These are phyloP conservation scores for Anabacerthia variegaticeps DNA, from an alignment of 2,797 vertebrate species.

Conservation along the genomic window DNA sequence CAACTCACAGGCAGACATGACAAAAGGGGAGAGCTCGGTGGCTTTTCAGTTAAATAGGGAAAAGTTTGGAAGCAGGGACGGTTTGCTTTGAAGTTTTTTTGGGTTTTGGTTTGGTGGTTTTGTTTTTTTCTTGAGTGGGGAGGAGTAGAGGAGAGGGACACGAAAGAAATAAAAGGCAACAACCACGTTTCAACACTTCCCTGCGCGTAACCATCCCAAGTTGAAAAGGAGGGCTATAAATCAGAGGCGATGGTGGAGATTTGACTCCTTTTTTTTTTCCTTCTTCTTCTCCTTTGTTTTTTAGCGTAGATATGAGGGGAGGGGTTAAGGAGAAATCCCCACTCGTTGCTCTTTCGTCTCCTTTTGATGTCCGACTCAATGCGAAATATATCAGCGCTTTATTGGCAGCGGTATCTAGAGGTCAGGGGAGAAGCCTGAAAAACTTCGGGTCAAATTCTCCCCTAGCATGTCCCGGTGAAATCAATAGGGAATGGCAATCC, in stretches of 20 bases:
- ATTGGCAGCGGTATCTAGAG: conserved; percentile 1
- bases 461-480: not conserved
- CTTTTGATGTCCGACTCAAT: not conserved
- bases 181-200: conserved; percentile 16
- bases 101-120: too few species aligned
- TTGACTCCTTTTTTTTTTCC: not conserved
- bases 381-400: not conserved
- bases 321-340: not conserved
- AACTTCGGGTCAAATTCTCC: not conserved
- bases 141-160: not conserved
- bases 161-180: conserved; percentile 21
- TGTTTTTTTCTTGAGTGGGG: not conserved
- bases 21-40: not conserved
- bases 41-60: not conserved
- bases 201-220: not conserved
- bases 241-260: not conserved
- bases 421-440: not conserved
- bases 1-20: not conserved
- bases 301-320: not conserved
- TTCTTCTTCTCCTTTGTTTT: not conserved
- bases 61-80: not conserved
- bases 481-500: not conserved
- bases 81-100: not conserved
- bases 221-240: conserved; percentile 21
- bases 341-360: not conserved